A percentile compares a stretch with the other conserved stretches of the same genome.
Conservation (phyloP, 2,797 vertebrate genomes). For the Nannoperca obscura region DNA sequence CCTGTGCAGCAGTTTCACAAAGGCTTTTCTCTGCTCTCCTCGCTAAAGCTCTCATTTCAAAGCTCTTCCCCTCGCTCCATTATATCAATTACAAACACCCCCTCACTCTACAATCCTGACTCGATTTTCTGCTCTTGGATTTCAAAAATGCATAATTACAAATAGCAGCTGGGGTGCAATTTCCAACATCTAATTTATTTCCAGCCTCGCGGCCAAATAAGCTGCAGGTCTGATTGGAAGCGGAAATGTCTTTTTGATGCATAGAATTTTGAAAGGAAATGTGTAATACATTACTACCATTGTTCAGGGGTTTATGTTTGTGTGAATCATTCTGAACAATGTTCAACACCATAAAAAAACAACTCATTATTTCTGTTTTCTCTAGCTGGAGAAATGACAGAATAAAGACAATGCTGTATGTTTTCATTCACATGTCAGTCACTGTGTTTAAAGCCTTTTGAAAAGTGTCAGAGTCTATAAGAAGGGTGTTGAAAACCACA, state of each 20-base stretch:
- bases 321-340: conserved; percentile 19
- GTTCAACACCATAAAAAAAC: conserved; percentile 5
- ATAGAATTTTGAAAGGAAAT: conserved; percentile 30
- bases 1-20: conserved; percentile 48
- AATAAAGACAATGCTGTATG: conserved; percentile 18
- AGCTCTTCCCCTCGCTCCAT: conserved; percentile 57
- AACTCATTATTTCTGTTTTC: conserved; percentile 17
- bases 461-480: conserved; percentile 6
- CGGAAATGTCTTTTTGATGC: conserved; percentile 40
- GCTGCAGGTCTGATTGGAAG: conserved; percentile 36
- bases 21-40: conserved; percentile 52
- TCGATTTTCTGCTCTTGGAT: conserved; percentile 66
- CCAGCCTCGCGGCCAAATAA: conserved; percentile 29
- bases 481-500: conserved; percentile 21
- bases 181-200: conserved; percentile 54
- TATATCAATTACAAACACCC: conserved; percentile 77
- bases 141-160: conserved; percentile 72
- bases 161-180: conserved; percentile 58
- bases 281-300: conserved; percentile 22
- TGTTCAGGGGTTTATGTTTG: conserved; percentile 8
- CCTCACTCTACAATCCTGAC: conserved; percentile 60
- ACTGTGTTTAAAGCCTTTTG: conserved; percentile 17
- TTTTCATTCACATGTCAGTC: conserved; percentile 47
- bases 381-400: conserved; percentile 18
- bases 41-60: conserved; percentile 66